Evolutionary conservation across 2,888 invertebrate genomes (phyloP).

Genomic region (Drosophila putrida): DNA sequence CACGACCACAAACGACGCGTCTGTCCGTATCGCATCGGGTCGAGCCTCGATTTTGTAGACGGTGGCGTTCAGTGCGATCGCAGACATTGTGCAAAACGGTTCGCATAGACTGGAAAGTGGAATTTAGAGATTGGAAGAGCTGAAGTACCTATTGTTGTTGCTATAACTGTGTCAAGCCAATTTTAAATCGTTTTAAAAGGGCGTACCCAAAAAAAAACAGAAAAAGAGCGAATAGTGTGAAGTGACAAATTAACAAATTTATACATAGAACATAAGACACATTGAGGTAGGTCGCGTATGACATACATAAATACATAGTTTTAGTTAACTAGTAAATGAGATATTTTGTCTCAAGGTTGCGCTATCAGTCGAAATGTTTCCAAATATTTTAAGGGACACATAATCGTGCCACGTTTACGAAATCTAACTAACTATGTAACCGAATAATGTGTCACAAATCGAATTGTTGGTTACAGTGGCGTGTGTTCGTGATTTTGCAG

Average conservation of each 20-base stretch:
- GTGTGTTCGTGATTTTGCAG: constrained; percentile 45
- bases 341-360: constrained; percentile 23
- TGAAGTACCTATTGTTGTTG: constrained; percentile 34
- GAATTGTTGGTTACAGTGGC: constrained; percentile 36
- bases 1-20: constrained; percentile 17
- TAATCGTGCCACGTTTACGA: constrained; percentile 36
- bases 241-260: constrained; percentile 13
- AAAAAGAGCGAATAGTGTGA: not conserved
- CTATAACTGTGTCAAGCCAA: constrained; percentile 55
- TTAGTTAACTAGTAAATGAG: not conserved
- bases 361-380: not conserved
- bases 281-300: constrained; percentile 57
- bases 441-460: constrained; percentile 26
- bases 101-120: constrained; percentile 29
- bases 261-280: constrained; percentile 7
- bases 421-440: constrained; percentile 11
- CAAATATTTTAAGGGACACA: constrained; percentile 17
- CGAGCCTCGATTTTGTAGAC: constrained; percentile 25
- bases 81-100: constrained; percentile 74
- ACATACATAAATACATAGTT: not conserved
- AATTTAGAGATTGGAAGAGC: constrained; percentile 34
- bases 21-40: constrained; percentile 4
- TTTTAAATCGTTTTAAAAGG: constrained; percentile 45
- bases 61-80: constrained; percentile 71
- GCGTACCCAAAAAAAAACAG: constrained; percentile 20